Evolutionary conservation across 2,797 vertebrate species (phyloP), one percentile per base, ranked within the genome.

Genomic region (Lophius americanus): DNA sequence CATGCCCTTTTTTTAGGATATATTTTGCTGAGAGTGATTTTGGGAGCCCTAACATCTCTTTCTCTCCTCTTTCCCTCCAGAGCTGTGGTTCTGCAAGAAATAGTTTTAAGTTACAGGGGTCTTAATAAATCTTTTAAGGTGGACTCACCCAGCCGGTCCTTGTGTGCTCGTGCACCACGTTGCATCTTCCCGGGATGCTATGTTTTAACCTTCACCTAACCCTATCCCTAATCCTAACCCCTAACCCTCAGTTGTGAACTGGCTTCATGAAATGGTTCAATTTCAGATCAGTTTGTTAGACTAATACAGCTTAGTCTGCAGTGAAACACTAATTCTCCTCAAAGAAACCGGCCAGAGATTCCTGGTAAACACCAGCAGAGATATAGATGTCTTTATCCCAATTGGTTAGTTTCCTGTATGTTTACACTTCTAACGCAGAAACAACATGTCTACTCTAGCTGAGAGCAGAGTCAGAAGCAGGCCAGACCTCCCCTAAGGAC

Each of bases 401-500:
- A 9, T 71, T 33, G 78, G 78, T 79, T 75, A n/a, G 64, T 73
- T 70, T 79, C 52, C 50, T 69, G 63, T 39, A 4, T 80, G 85
- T 74, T 79, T 76, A 78, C 47, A 76, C 78, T 64, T 68, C 52
- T 62, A 37, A 52, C 59, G 56, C 42, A 35, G 23, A 64, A 53
- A 64, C 42, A 44, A 48, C 60, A 13, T 36, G 8, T 55, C 85
- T 81, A 70, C 79, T 84, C 53, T 84, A 50, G 38, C 73, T 57
- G 75, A 58, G 76, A 81, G 73, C 64, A 3, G 51, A 73, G 81
- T 76, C 38, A 80, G 87, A 91, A 89, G 67, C 85, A 87, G 88
- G 89, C 82, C 85, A 87, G 71, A 60, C 79, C 70, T 87, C 83
- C 86, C 23, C 85, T 79, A 68, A 68, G 86, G 83, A 73, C 78